phyloP scores from a whole-genome alignment of 2,888 invertebrate genomes.

The Eupithecia tripunctaria region DNA sequence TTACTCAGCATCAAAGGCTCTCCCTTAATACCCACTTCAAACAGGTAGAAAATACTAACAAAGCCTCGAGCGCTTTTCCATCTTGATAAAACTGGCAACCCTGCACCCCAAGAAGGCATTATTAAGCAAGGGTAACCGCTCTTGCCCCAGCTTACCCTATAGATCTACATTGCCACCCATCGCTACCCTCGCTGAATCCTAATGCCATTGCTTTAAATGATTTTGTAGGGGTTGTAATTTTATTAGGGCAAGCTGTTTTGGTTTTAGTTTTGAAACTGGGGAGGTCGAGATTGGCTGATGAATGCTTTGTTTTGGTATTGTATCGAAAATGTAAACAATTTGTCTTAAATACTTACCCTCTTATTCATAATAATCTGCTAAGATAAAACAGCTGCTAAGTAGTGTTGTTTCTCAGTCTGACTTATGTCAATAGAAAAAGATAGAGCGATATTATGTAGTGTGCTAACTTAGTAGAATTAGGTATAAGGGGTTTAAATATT shows the following conservation, averaged over 20 bases:
- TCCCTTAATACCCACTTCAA: neutral
- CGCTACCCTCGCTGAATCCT: slow-evolving; percentile 21
- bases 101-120: slow-evolving; percentile 21
- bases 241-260: slow-evolving; percentile 27
- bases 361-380: too few relatives aligned
- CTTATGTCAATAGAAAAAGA: too few relatives aligned
- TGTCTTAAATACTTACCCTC: neutral
- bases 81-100: slow-evolving; percentile 16
- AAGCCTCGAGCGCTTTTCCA: neutral
- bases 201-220: slow-evolving; percentile 33
- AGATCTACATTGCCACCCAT: slow-evolving; percentile 27
- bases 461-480: too few relatives aligned
- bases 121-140: slow-evolving; percentile 32
- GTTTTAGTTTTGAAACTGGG: slow-evolving; percentile 12
- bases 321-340: neutral
- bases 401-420: too few relatives aligned
- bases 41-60: neutral
- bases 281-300: slow-evolving; percentile 7
- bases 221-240: slow-evolving; percentile 35
- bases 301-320: slow-evolving; percentile 11
- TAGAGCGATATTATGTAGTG: too few relatives aligned
- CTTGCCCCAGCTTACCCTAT: slow-evolving; percentile 20
- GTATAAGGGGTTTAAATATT: too few relatives aligned
- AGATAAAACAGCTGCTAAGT: too few relatives aligned
- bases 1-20: neutral